Evolutionary conservation across 2,113 vertebrate genomes (phyloP), one percentile per base, ranked within the genome.

Genomic region (Tyto alba): DNA sequence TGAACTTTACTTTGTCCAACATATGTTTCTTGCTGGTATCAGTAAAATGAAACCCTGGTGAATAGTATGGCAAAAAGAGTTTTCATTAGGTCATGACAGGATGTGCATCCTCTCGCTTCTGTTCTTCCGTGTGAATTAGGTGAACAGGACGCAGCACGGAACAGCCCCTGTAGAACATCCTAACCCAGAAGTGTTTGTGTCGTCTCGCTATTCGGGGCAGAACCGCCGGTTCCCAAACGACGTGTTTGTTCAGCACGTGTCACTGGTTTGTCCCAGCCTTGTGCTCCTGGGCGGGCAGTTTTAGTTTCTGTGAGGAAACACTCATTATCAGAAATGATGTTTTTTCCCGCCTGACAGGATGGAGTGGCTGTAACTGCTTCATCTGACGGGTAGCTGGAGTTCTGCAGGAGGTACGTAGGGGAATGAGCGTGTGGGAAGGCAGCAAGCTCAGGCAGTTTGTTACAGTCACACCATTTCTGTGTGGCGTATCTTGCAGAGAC

Each of bases 31-130:
- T 94, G 77, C 91, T 94, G 64, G 11, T 72, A 36, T 77, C 55
- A 96, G 88, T 96, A 95, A 95, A 94, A 76, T n/a, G 12, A 71
- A 90, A 69, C 41, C 32, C 38, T 73, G 62, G 53, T 87, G 52
- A 89, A 27, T 3, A 52, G 14, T 27, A 27, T 8, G 59, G 57
- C 47, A 73, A 71, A 76, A 56, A 62, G 43, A 72, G 20, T 86
- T 94, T 90, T 89, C 74, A 43, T 78, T 66, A 26, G 3, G 13
- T 74, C 1, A 0, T 16, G 64, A 9, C 11, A 57, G 52, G 45
- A 30, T 5, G 12, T 40, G 17, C 36, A 11, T 38, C 29, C 19
- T 72, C 26, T 63, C 53, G 3, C 34, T 30, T 59, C 50, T 57
- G 18, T 45, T 34, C 40, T 50, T 22, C 3, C 5, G 32, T 38